phyloP scores from a whole-genome alignment of 2,113 vertebrate species.

The Chamaetylas fuelleborni region DNA sequence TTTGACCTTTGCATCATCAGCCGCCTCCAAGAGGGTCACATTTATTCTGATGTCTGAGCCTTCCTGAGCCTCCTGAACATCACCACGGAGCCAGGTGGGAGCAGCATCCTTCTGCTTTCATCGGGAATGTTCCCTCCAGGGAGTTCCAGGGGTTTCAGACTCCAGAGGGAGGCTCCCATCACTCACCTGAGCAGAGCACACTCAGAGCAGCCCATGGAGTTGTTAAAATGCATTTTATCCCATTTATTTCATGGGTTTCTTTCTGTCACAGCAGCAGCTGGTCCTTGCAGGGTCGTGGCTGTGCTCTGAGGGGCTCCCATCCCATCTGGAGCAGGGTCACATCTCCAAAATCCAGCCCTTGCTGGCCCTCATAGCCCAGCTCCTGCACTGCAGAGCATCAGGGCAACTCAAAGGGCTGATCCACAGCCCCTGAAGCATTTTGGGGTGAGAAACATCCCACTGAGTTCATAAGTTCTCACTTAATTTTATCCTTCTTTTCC shows the following conservation, averaged over 20 bases:
- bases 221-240: accelerated
- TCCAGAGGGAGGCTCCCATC: accelerated
- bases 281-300: not conserved
- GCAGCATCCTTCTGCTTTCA: too few relatives aligned
- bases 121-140: accelerated
- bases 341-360: not conserved
- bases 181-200: not conserved
- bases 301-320: not conserved
- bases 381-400: not conserved
- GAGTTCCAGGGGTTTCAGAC: not conserved
- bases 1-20: slow-evolving; percentile 13
- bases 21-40: not conserved
- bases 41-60: not conserved
- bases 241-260: accelerated
- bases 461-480: not conserved
- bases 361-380: not conserved
- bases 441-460: not conserved
- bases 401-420: not conserved
- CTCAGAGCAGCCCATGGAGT: not conserved
- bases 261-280: not conserved
- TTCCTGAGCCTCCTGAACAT: not conserved
- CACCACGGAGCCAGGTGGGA: not conserved
- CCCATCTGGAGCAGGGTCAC: accelerated
- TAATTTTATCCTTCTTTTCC: not conserved
- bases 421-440: not conserved